A percentile compares a stretch with the other conserved stretches of the same genome.
Conservation (phyloP, 2,113 vertebrate species). For the Hippocampus guttulatus region DNA sequence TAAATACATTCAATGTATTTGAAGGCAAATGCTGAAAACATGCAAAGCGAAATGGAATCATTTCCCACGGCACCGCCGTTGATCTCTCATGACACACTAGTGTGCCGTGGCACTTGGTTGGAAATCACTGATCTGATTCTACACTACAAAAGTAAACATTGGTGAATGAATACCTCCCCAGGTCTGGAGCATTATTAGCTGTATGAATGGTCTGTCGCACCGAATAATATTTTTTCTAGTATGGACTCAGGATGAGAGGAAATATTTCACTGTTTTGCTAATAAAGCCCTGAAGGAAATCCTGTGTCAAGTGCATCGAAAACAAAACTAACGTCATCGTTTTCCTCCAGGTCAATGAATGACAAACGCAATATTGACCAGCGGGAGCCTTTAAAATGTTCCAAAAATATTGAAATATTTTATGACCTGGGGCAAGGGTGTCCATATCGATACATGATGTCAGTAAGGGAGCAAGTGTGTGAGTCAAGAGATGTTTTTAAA, state of each 20-base stretch:
- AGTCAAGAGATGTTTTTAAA: slow-evolving; percentile 32
- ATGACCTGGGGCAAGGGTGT: not conserved
- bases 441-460: slow-evolving; percentile 4
- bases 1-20: too few relatives aligned
- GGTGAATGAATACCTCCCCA: not conserved
- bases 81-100: too few relatives aligned
- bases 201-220: not conserved
- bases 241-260: not conserved
- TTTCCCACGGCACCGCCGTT: too few relatives aligned
- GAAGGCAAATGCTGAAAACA: too few relatives aligned
- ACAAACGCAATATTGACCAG: not conserved
- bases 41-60: too few relatives aligned
- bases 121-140: not conserved
- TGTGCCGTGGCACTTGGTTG: too few relatives aligned
- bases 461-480: not conserved
- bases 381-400: not conserved
- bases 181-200: not conserved
- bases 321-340: not conserved
- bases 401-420: slow-evolving; percentile 1
- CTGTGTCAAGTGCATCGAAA: not conserved
- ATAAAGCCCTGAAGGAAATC: slow-evolving; percentile 1
- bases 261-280: not conserved
- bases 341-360: not conserved
- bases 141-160: not conserved
- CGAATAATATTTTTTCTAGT: not conserved